Evolutionary conservation across 2,888 invertebrate genomes (phyloP), one percentile per base, ranked within the genome.

Genomic region (Beris chalybata): DNA sequence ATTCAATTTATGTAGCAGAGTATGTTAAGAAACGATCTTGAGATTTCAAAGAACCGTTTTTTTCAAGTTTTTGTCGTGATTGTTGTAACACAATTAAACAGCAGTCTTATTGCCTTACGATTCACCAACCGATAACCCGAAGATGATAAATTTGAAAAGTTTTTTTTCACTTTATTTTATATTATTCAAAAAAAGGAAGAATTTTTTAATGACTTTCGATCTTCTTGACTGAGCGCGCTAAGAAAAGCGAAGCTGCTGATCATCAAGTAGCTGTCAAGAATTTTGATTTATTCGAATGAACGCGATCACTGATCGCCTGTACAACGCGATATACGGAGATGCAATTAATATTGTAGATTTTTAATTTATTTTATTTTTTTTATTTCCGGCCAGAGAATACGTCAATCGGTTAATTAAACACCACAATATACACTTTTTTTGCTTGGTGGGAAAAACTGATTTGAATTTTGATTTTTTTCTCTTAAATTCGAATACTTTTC

Each of bases 201-300:
- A 22, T 13, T 56, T 6, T 48, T 56, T 15, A 56, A 56, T 32
- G 48, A 12, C 48, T 59, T 59, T 58, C 56, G 48, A 13, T n/a
- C 30, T 54, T n/a, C 31, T 31, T 31, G 32, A 15, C 4, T 30
- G 12, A 31, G 31, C 54, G 31, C 50, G 12, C 30, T 54, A 31
- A 31, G n/a, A 7, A 31, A 9, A 29, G 56, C 13, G 43, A 56
- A 56, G 22, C 13, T 7, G 44, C 22, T 45, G 30, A 32, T 38
- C 30, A 61, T 61, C 30, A 22, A 61, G 29, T 38, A 13, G 13
- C 15, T 13, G 45, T 52, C 45, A 50, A 61, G 13, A 48, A 15
- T 9, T 47, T 59, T 59, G 48, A 50, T 61, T 61, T 61, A 61
- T 52, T 61, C 50, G 61, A 61, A 38, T 38, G 56, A 38, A 30